Base-by-base conservation (phyloP, 2,113 vertebrate genomes). In the Oceanodroma tethys region DNA sequence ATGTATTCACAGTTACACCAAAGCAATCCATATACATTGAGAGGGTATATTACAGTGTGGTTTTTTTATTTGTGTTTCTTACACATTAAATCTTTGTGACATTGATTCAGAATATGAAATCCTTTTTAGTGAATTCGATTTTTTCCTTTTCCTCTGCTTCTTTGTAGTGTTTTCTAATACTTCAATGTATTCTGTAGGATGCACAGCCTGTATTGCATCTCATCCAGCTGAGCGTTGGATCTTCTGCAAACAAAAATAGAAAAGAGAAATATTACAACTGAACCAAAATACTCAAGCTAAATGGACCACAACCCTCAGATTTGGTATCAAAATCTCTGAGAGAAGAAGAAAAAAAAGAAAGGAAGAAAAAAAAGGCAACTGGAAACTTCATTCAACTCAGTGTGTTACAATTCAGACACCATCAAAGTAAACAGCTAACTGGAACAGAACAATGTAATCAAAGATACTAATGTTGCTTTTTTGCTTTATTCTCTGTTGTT, bases 401-500 rank as follows among this genome's bases (percentile, higher is more conserved):
- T 65, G 14, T 45, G 26, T 81, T 95, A 89, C 48, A 80, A 43
- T 92, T 86, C 70, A 81, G 65, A 81, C 13, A 84, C 59, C 56
- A 55, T 79, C 74, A 92, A 89, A 96, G 80, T 71, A 94, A 96
- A 84, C 50, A 45, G 23, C 97, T 97, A 96, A 91, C 63, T 65
- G 55, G 52, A 96, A 85, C 43, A 96, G 27, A 79, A 68, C 34
- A 86, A 83, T 50, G 17, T 67, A 74, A 91, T 91, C 56, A 86
- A 91, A 92, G 60, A 81, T 34, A 80, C 22, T 66, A 30, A 55
- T 43, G 12, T 55, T 20, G 32, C 18, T 73, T 76, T 73, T 66
- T 73, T 58, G 3, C 22, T 86, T 67, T 71, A 18, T 70, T 85
- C 32, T 79, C 13, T 47, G 74, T 81, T 70, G 4, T n/a, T 34